Evolutionary conservation across 2,113 vertebrate species (phyloP).

Genomic region (Aptenodytes patagonicus): DNA sequence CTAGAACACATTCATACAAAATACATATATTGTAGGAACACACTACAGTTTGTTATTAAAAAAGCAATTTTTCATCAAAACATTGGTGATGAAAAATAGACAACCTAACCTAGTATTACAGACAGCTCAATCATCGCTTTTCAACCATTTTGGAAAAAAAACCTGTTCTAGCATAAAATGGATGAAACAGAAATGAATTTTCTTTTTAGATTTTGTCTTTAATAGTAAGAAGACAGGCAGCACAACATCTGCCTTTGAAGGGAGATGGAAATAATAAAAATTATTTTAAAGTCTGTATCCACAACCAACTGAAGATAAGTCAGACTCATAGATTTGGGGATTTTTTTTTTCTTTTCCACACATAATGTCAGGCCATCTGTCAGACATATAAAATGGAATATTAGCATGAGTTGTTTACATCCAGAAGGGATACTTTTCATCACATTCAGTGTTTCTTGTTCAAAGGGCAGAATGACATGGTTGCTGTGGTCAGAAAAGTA

Average conservation of each 20-base stretch:
- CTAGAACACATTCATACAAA: neutral
- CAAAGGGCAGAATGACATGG: neutral
- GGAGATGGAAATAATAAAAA: neutral
- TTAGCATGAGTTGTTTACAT: constrained; percentile 38
- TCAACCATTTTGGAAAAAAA: neutral
- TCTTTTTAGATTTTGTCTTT: neutral
- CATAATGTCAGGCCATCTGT: neutral
- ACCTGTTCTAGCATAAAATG: neutral
- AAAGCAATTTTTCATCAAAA: neutral
- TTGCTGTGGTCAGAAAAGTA: neutral
- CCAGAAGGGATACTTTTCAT: neutral
- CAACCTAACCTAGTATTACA: neutral
- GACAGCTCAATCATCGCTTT: neutral
- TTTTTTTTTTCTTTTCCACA: neutral
- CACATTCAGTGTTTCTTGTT: neutral
- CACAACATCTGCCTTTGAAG: neutral
- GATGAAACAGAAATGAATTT: neutral
- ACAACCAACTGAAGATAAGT: neutral
- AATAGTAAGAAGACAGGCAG: neutral
- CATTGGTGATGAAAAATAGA: neutral
- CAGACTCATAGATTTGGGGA: neutral
- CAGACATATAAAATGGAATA: neutral
- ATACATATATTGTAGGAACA: neutral
- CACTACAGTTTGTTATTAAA: neutral
- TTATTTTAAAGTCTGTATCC: neutral